Percentiles rank a stretch among this genome's conserved stretches.
phyloP scores from a whole-genome alignment of 2,888 invertebrate species.

The Stegana nigrithorax region DNA sequence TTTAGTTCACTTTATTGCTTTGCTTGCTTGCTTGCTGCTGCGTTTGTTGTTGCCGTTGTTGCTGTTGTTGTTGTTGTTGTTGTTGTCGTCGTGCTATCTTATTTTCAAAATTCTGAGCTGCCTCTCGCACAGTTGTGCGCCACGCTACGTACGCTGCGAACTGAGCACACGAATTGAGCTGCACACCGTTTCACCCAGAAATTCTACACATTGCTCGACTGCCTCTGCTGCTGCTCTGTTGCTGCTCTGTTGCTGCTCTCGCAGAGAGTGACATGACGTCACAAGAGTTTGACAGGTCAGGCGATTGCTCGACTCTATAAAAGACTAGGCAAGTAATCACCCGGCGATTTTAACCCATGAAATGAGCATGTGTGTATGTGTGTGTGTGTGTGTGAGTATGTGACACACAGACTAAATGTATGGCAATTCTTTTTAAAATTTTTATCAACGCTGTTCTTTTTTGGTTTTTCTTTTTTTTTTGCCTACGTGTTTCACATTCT shows the following conservation, averaged over 20 bases:
- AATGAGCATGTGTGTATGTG: background rate
- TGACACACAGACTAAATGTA: no score
- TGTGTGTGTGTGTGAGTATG: no score
- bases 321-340: no score
- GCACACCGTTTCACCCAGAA: constrained; percentile 26
- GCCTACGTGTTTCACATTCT: no score
- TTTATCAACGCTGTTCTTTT: background rate
- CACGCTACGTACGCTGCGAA: constrained; percentile 48
- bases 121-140: constrained; percentile 36
- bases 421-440: no score
- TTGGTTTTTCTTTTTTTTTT: background rate
- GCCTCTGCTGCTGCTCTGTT: no score
- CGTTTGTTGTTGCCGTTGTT: background rate
- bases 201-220: no score
- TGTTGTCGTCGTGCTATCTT: background rate
- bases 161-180: constrained; percentile 51
- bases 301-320: no score
- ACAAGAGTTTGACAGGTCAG: no score
- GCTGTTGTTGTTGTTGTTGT: background rate
- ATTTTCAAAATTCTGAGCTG: constrained; percentile 12
- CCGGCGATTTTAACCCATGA: no score
- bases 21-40: constrained; percentile 14
- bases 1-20: constrained; percentile 5
- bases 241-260: no score
- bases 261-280: no score